Evolutionary conservation across 2,888 invertebrate species (phyloP).

Genomic region (Alsophila aescularia): DNA sequence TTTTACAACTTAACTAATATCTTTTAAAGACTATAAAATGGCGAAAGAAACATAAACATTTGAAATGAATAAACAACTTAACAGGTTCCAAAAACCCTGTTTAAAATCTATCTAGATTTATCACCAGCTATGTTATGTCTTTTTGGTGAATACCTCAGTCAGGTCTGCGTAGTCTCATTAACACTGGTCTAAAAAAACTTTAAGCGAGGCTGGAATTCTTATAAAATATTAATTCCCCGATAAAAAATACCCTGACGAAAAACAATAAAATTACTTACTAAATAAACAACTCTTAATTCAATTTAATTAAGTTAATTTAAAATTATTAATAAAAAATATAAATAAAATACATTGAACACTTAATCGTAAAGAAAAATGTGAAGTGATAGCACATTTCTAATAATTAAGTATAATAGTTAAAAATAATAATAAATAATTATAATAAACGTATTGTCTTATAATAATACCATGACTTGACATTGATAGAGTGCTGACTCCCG

Average conservation of each 20-base stretch:
- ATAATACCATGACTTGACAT: too few relatives aligned
- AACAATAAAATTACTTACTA: slow-evolving; percentile 5
- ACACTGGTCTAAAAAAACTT: slow-evolving; percentile 40
- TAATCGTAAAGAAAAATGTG: too few relatives aligned
- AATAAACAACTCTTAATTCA: not conserved
- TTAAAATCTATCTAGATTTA: slow-evolving; percentile 15
- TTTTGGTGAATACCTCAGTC: slow-evolving; percentile 34
- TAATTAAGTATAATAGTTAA: too few relatives aligned
- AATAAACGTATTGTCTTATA: too few relatives aligned
- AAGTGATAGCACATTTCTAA: too few relatives aligned
- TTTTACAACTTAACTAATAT: not conserved
- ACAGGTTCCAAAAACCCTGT: slow-evolving; percentile 9
- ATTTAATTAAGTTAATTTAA: slow-evolving; percentile 2
- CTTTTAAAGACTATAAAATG: slow-evolving; percentile 5
- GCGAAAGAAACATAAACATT: slow-evolving; percentile 7
- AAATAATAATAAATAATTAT: too few relatives aligned
- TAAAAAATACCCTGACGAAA: slow-evolving; percentile 31
- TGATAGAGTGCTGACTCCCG: too few relatives aligned
- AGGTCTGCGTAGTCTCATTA: slow-evolving; percentile 30
- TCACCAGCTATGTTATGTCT: slow-evolving; percentile 25
- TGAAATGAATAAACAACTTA: slow-evolving; percentile 17
- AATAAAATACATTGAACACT: too few relatives aligned
- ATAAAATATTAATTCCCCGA: slow-evolving; percentile 18
- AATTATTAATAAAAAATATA: too few relatives aligned
- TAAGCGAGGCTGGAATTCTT: slow-evolving; percentile 30